Conservation (phyloP, 2,888 invertebrate species). For the Eilema griseolum region DNA sequence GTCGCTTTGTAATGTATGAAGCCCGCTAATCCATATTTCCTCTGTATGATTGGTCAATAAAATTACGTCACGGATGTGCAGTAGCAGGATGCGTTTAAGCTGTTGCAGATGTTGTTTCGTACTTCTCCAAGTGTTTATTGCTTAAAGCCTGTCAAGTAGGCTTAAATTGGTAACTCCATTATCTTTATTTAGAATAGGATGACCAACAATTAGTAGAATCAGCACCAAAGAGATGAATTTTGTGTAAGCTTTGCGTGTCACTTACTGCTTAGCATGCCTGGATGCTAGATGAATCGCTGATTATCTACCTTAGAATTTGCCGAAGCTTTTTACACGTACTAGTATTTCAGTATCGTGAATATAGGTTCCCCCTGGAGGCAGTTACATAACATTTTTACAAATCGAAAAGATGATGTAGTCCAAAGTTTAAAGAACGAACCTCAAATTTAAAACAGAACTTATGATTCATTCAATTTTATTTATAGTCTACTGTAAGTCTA, state of each 20-base stretch:
- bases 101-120: constrained; percentile 35
- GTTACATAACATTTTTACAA: too few relatives aligned
- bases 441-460: too few relatives aligned
- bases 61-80: constrained; percentile 41
- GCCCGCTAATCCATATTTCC: constrained; percentile 65
- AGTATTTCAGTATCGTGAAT: too few relatives aligned
- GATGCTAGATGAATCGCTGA: not conserved
- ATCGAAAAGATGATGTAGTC: too few relatives aligned
- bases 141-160: not conserved
- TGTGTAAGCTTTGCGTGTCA: not conserved
- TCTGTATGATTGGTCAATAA: constrained; percentile 48
- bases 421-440: too few relatives aligned
- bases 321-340: too few relatives aligned
- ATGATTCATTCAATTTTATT: too few relatives aligned
- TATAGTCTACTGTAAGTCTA: too few relatives aligned
- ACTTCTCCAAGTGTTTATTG: constrained; percentile 8
- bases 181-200: not conserved
- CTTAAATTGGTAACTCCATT: not conserved
- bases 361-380: too few relatives aligned
- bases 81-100: constrained; percentile 40
- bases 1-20: constrained; percentile 64
- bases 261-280: too few relatives aligned
- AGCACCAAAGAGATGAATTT: not conserved
- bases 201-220: not conserved
- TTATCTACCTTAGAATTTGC: not conserved